Evolutionary conservation across 2,113 vertebrate genomes (phyloP), one percentile per base, ranked within the genome.

Genomic region (Salminus brasiliensis): DNA sequence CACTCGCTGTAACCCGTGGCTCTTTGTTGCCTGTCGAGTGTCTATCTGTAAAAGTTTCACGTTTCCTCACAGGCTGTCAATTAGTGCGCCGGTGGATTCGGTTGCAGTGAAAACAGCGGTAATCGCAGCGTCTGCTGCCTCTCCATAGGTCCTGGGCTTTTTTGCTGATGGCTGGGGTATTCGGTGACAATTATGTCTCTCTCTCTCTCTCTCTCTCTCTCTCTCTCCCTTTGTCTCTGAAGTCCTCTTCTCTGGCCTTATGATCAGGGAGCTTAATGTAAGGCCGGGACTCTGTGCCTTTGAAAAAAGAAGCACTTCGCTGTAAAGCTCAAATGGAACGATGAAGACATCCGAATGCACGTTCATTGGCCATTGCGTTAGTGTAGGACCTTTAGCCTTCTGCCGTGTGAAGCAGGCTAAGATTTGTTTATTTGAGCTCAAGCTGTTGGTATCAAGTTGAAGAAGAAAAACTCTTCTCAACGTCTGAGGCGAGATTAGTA

Each of bases 81-180:
- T 82, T 85, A 81, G 74, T 39, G 36, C 18, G 11, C 69, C 39
- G 15, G 70, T 25, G 10, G 73, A 78, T 74, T 84, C 43, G 2
- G 74, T 84, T 84, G 83, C 83, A 84, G 74, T 80, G 74, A 81
- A 81, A 84, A 84, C 83, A 84, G 49, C 49, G 53, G 23, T 70
- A 78, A 78, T 84, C 79, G 53, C 11, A 32, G 25, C 9, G 77
- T 80, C 80, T 77, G 80, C 69, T 49, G 66, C 72, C 69, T 60
- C 71, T 53, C 73, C 13, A 36, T 69, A 70, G 81, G 59, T 75
- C 74, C 30, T 10, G 41, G 60, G 76, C 67, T 62, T 65, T 74
- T 74, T 59, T 12, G 18, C 76, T 34, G 76, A 68, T 43, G 81
- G 79, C 32, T 63, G 23, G 71, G 74, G 74, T 83, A 72, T 76